Evolutionary conservation across 1,140 invertebrate genomes (phyloP), one percentile per base, ranked within the genome.

Genomic region (Diabrotica undecimpunctata): DNA sequence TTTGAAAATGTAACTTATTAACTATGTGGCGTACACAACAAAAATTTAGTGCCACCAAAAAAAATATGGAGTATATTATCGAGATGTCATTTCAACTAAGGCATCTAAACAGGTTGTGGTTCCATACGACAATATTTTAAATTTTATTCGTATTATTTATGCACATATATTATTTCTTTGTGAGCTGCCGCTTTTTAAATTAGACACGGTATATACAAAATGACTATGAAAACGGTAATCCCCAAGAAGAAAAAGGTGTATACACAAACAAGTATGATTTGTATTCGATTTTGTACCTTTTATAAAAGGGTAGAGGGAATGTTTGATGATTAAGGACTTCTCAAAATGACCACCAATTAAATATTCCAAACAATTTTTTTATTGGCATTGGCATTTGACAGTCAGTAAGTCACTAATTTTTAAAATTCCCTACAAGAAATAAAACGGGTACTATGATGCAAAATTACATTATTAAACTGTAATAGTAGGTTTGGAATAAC

Each of bases 81-180:
- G 61, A 66, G 63, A 56, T 55, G 63, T 67, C 68, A 52, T 60
- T 64, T 66, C 62, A 55, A 62, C 65, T 64, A 62, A 70, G 58
- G 68, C 60, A 57, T 54, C 55, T 62, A 62, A 66, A 70, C 68
- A 70, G 68, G 68, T 70, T 69, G 62, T 66, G 68, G 64, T 65
- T 62, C 68, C 60, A 59, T 66, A 67, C 56, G 69, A 70, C 64
- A 67, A 67, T 66, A 70, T 70, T 70, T 70, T 64, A 68, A 67
- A 67, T 70, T 66, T 70, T 70, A 70, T 66, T 68, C 68, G 64
- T 62, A 70, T 72, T 68, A 70, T 72, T 62, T 72, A 72, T 72
- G 69, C 66, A 66, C 66, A 70, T 72, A 72, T 63, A 68, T 72
- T 70, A 68, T 65, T 11, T 61, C 66, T 68, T 70, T 68, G 69